Base-by-base conservation (phyloP, 2,888 invertebrate species). In the Opisthograptis luteolata region DNA sequence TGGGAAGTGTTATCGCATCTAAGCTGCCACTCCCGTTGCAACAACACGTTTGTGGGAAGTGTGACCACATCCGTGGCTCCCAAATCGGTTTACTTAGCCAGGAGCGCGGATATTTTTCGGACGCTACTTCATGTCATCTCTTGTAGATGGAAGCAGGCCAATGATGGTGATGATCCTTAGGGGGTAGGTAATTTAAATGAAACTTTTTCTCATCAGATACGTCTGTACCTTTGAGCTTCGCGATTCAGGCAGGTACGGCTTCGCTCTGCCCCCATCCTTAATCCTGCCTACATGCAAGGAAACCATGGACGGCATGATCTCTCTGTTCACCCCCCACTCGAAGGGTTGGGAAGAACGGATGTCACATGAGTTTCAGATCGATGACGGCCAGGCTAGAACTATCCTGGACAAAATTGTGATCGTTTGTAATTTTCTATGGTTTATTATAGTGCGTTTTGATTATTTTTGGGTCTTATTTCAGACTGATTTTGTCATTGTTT, bases 201-300 rank as follows among this genome's bases (percentile, higher is more conserved):
- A n/a, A n/a, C n/a, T n/a, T n/a, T n/a, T 15, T 40, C 20, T 8
- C 58, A 50, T 1, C 64, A 87, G 87, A 6, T 92, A 95, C 37
- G 89, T 93, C 0, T 91, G 93, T 58, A 93, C 94, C 0, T 93
- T 94, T 39, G 96, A 96, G 74, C 84, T 95, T 1, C 86, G 94
- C 2, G 95, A 95, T 64, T 78, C 68, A 0, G 92, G 94, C 0
- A 58, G 69, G 17, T 83, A 92, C 30, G 96, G 96, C 0, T 96
- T 96, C 67, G 73, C 93, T 3, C 76, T 96, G 3, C 95, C 95
- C 0, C 81, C 93, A 0, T 55, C 77, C 0, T 86, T 93, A 62
- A 96, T 96, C 34, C 69, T 92, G 12, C 93, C 94, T 0, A 93
- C 93, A 0, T 93, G 93, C 32, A 64, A 80, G 45, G 94, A 95